Base-by-base conservation (phyloP, 2,113 vertebrate species). In the Girardinichthys multiradiatus region DNA sequence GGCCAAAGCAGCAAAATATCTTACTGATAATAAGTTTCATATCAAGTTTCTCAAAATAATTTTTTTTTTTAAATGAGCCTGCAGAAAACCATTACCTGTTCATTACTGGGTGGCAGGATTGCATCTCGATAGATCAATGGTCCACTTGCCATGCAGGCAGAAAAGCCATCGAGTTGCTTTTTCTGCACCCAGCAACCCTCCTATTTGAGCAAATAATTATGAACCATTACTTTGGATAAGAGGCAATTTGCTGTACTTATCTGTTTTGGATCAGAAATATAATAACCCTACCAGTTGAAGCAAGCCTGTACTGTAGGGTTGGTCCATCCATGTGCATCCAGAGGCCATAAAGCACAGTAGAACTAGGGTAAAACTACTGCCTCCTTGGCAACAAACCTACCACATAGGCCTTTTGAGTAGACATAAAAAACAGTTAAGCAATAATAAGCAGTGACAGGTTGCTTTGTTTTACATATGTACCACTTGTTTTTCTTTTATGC, bases 201-300 rank as follows among this genome's bases (percentile, higher is more conserved):
- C 74, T 80, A 87, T 90, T 83, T 83, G 54, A 80, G 70, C 73
- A 77, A 90, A 87, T 90, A 81, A 91, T 92, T 91, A 90, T 81
- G 83, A 85, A 64, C 65, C 68, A 89, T 88, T 87, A 86, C 76
- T 80, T 79, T 73, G 69, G 82, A 79, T 72, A 62, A 84, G 65
- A 87, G 84, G 80, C 80, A 84, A 91, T 92, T 90, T 90, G 69
- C 86, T 73, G 71, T 85, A 80, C 81, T 82, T 87, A 74, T 70
- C 77, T 64, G 51, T 82, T 87, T 80, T 74, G 51, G 57, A 75
- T 63, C 76, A 64, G 58, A 54, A 64, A 68, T 64, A 67, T 73
- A 85, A 63, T 76, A 59, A 57, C 28, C 64, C 51, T 77, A 58
- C 71, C 70, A 79, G 82, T 81, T 87, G 62, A 85, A 48, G 45